Base-by-base conservation (phyloP, 2,888 invertebrate species). In the Drosophila longiperda region DNA sequence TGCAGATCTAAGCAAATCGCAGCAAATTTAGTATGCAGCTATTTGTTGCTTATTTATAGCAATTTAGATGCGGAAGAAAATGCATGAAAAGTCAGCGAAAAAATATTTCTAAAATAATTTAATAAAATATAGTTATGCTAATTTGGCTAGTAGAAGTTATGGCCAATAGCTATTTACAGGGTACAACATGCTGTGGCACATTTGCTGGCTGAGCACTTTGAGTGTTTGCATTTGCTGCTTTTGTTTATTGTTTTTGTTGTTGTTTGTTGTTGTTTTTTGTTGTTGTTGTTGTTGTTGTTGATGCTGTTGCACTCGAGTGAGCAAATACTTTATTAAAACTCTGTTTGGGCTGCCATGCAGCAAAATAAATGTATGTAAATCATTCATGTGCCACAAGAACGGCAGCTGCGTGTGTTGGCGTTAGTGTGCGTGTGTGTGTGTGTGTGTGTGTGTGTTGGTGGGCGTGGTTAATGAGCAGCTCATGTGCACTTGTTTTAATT, bases 241-340 rank as follows among this genome's bases (percentile, higher is more conserved):
- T 23, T 45, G 45, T 15, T 45, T 68, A 65, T 66, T 60, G 54
- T 50, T 26, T 1, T 26, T 75, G 70, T 57, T 65, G 73, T 73
- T 75, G 79, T 53, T 52, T 33, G 20, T 49, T n/a, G n/a, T n/a
- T n/a, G n/a, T n/a, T n/a, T n/a, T n/a, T 49, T 29, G 17, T 49
- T 49, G 29, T 34, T 36, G 34, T 26, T 62, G 55, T 66, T 62
- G 26, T 26, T 49, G 49, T 11, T 66, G 26, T 32, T 75, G 70
- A 70, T 77, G 66, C 73, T 82, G 77, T 75, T 86, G 79, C 86
- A 86, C 79, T 86, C 72, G 83, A 79, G 76, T 82, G 85, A 79
- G 83, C 82, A 87, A 89, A 89, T 87, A 87, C 88, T 87, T 87
- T 87, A 87, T 87, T 89, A 87, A 85, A 82, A 87, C 86, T 79